These are phyloP conservation scores for Manis pentadactyla DNA, from an alignment of 2,797 vertebrate genomes.

Conservation along the genomic window DNA sequence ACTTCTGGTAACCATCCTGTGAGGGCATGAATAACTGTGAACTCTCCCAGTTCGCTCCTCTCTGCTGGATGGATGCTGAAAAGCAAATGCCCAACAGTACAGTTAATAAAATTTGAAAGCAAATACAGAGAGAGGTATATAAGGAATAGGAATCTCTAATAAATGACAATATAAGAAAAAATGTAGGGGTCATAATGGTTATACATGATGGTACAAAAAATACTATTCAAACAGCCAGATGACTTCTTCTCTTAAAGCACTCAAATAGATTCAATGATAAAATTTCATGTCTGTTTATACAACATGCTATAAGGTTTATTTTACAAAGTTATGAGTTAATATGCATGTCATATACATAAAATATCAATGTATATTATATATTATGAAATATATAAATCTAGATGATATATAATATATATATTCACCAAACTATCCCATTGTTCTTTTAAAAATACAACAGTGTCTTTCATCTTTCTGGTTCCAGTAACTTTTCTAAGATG, in stretches of 20 bases:
- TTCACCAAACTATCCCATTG: background rate
- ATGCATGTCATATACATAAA: background rate
- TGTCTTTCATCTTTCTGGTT: background rate
- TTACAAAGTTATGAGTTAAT: background rate
- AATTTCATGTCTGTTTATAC: background rate
- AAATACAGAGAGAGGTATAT: background rate
- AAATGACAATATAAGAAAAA: background rate
- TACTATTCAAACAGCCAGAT: background rate
- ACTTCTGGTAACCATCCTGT: conserved; percentile 96
- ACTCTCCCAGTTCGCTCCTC: conserved; percentile 91
- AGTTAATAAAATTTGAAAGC: background rate
- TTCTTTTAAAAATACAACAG: background rate
- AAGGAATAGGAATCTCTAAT: background rate
- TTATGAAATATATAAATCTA: background rate
- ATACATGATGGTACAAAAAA: background rate
- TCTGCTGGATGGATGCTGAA: conserved; percentile 85
- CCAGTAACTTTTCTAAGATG: background rate
- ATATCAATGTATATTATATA: background rate
- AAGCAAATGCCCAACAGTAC: background rate
- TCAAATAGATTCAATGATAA: background rate
- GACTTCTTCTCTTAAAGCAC: background rate
- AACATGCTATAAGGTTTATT: background rate
- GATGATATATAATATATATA: background rate
- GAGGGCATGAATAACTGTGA: conserved; percentile 92
- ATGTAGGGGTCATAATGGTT: background rate